These are phyloP conservation scores for Dorcus hopei DNA, from an alignment of 2,888 invertebrate species.

Conservation along the genomic window DNA sequence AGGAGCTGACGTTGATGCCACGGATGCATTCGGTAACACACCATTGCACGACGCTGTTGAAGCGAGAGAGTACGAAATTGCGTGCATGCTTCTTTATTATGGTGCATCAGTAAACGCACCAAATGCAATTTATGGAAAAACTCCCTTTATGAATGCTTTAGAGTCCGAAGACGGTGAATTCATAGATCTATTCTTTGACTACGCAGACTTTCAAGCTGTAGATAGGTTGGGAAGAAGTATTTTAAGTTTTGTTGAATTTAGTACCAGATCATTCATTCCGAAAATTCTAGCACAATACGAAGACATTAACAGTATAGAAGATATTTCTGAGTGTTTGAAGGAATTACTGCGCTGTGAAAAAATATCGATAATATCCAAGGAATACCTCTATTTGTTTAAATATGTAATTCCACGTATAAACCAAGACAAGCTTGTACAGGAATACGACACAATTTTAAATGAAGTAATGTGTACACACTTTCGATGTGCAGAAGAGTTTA, in stretches of 20 bases:
- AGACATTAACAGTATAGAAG: neutral
- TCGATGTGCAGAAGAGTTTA: too few relatives aligned
- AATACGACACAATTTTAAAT: too few relatives aligned
- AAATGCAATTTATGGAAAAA: neutral
- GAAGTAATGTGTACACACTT: too few relatives aligned
- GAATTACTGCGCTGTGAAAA: too few relatives aligned
- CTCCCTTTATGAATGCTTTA: neutral
- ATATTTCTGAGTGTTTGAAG: too few relatives aligned
- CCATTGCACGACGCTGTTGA: neutral
- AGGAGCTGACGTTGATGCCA: neutral
- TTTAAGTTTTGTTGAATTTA: neutral
- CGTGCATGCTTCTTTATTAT: neutral
- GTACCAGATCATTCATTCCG: neutral
- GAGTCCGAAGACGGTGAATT: neutral
- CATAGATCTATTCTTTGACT: neutral
- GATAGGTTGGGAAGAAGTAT: neutral
- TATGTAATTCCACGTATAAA: too few relatives aligned
- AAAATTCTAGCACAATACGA: neutral
- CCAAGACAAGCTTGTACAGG: too few relatives aligned
- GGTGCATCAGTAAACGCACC: conserved; percentile 1
- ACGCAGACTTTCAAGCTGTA: neutral
- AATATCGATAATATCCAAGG: too few relatives aligned
- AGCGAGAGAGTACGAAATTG: neutral
- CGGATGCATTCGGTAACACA: neutral
- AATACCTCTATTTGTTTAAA: too few relatives aligned